Base-by-base conservation (phyloP, 2,113 vertebrate species). In the Furnarius figulus region DNA sequence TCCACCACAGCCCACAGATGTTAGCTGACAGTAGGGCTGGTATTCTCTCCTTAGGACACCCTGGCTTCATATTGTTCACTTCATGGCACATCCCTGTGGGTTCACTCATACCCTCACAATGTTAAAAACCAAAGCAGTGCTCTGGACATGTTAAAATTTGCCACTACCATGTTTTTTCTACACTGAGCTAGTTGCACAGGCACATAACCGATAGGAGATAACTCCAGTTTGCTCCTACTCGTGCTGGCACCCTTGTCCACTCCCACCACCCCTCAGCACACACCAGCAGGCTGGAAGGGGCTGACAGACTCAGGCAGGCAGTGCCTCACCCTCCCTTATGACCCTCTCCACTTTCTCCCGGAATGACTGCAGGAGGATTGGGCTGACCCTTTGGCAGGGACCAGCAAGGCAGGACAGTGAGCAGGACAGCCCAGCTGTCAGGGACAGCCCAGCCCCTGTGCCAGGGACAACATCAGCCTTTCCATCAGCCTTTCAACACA, bases 201-300 rank as follows among this genome's bases (percentile, higher is more conserved):
- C 40, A 56, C 20, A 4, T 1, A 28, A 20, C 30, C 19, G 31
- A 30, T 0, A 31, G 20, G 8, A 13, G 12, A 16, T 59, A 39
- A 53, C 21, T 46, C 56, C 1, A 19, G 72, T 8, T 46, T 15
- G 8, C 52, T 56, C 25, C 62, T 76, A 31, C 10, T 55, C 18
- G 37, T 67, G 44, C 79, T n/a, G 58, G 23, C 44, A 37, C 16
- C 31, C 5, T 14, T 11, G n/a, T 14, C 37, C 47, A 4, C n/a
- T 28, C 21, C 3, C 25, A 2, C 1, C 1, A 46, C 31, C 35
- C 23, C 59, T 28, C 19, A 10, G 93, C 24, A 5, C 2, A 5
- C 47, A 5, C 33, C 72, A 49, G 65, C 19, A 11, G n/a, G 44
- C 39, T 20, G 11, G 1, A 23, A 68, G 59, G 6, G 1, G 31